phyloP scores from a whole-genome alignment of 1,140 invertebrate genomes.

The Leptinotarsa defecta region DNA sequence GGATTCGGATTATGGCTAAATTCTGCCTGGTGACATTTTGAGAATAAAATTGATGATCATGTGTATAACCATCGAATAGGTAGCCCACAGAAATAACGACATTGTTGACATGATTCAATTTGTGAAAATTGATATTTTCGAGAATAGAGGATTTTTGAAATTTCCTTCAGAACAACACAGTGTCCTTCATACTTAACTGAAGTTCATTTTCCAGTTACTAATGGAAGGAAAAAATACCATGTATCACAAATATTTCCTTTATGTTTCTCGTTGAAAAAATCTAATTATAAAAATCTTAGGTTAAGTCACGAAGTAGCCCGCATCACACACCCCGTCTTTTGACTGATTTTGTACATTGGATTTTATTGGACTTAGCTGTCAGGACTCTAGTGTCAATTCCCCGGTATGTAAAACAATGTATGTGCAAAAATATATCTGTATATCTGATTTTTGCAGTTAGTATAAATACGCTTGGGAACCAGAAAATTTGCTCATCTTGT shows the following conservation, averaged over 20 bases:
- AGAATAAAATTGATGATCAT: too few species aligned
- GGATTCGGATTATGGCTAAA: too few species aligned
- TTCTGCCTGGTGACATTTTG: too few species aligned
- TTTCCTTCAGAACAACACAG: too few species aligned
- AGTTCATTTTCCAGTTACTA: too few species aligned
- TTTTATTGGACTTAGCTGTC: conserved; percentile 52
- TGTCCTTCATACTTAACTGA: too few species aligned
- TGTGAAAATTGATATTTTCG: too few species aligned
- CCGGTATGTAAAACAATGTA: conserved; percentile 39
- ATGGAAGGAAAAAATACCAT: too few species aligned
- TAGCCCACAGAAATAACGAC: too few species aligned
- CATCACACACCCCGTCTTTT: conserved; percentile 45
- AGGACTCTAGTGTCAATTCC: conserved; percentile 46
- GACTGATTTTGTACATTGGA: conserved; percentile 44
- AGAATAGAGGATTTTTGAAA: too few species aligned
- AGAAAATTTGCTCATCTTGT: conserved; percentile 51
- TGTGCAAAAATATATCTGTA: conserved; percentile 38
- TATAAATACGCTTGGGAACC: conserved; percentile 51
- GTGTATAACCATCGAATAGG: too few species aligned
- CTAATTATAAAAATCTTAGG: conserved; percentile 14
- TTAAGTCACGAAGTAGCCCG: conserved; percentile 44
- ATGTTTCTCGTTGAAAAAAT: background rate
- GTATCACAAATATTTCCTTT: background rate
- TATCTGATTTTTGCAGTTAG: conserved; percentile 46
- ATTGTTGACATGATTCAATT: too few species aligned